These are phyloP conservation scores for Amphipoea lucens DNA, from an alignment of 2,888 invertebrate species.

Conservation along the genomic window DNA sequence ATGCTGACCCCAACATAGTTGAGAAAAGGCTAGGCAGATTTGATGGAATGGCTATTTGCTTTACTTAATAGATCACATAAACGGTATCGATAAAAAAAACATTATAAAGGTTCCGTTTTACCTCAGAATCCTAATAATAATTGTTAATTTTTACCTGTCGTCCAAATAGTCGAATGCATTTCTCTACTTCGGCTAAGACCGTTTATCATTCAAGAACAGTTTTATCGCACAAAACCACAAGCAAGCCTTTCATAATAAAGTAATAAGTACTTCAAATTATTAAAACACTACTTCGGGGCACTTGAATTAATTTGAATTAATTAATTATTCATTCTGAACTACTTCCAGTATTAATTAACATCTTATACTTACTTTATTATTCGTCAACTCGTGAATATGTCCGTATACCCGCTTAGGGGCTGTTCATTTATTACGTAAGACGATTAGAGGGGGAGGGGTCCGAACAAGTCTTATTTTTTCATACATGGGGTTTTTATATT, in stretches of 20 bases:
- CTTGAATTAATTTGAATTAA: constrained; percentile 37
- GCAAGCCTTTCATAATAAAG: constrained; percentile 11
- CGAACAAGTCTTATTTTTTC: not conserved
- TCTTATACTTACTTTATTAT: constrained; percentile 34
- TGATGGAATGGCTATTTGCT: not conserved
- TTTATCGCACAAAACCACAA: constrained; percentile 24
- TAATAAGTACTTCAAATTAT: constrained; percentile 34
- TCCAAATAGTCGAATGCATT: not conserved
- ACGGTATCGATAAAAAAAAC: no score
- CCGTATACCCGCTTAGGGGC: not conserved
- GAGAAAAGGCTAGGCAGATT: no score
- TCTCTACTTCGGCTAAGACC: not conserved
- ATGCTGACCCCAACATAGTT: no score
- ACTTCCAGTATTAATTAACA: constrained; percentile 40
- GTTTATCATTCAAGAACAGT: constrained; percentile 28
- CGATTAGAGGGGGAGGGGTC: not conserved
- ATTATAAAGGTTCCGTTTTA: no score
- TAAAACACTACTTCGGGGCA: constrained; percentile 24
- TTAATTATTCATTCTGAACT: constrained; percentile 34
- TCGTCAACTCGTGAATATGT: constrained; percentile 17
- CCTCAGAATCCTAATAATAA: not conserved
- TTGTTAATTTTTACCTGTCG: not conserved
- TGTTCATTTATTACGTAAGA: not conserved
- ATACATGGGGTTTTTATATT: not conserved
- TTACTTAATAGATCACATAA: not conserved